phyloP scores from a whole-genome alignment of 2,113 vertebrate genomes.

The Paratilapia polleni region DNA sequence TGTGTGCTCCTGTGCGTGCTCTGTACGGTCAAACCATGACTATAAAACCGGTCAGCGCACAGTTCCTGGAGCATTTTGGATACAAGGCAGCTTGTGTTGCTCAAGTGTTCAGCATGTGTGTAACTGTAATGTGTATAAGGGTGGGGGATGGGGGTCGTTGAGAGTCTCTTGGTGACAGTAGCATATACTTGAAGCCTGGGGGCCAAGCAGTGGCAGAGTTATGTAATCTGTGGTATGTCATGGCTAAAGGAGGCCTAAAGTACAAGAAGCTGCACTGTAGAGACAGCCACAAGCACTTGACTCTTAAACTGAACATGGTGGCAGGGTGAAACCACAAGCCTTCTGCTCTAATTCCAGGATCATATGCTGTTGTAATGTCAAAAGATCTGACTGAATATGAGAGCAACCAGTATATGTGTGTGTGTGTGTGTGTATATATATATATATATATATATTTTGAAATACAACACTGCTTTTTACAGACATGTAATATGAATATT shows the following conservation, averaged over 20 bases:
- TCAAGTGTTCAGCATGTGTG: conserved; percentile 4
- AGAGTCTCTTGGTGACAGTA: conserved; percentile 47
- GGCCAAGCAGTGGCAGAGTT: conserved; percentile 61
- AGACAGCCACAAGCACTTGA: neutral
- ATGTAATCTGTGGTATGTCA: conserved; percentile 60
- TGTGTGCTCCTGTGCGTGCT: neutral
- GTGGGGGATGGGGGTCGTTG: conserved; percentile 29
- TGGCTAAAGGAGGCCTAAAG: conserved; percentile 25
- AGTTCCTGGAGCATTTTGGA: conserved; percentile 15
- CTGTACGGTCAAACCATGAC: neutral
- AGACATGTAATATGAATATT: neutral
- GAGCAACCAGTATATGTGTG: no score
- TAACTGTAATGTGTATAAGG: conserved; percentile 18
- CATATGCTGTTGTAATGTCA: neutral
- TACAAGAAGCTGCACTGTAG: conserved; percentile 16
- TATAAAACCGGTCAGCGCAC: conserved; percentile 11
- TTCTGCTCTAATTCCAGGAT: conserved; percentile 3
- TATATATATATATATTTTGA: neutral
- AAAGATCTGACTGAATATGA: neutral
- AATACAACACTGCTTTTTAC: neutral
- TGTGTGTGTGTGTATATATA: no score
- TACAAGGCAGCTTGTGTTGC: conserved; percentile 39
- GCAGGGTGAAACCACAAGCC: conserved; percentile 12
- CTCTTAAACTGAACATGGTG: conserved; percentile 2
- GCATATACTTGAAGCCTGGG: conserved; percentile 46